phyloP scores from a whole-genome alignment of 2,888 invertebrate species.

The Ormyrus labotus region DNA sequence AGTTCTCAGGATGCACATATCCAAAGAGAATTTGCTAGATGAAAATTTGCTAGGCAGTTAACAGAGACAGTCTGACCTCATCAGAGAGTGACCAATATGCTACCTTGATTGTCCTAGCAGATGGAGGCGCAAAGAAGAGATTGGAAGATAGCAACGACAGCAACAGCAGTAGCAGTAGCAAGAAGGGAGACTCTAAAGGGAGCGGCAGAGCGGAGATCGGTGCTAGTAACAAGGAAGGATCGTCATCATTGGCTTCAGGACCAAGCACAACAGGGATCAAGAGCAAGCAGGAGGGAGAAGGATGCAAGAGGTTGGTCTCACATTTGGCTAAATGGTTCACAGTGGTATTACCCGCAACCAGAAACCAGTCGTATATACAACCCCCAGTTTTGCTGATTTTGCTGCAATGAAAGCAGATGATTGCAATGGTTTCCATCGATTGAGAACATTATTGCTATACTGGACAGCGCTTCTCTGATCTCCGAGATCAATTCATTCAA shows the following conservation, averaged over 20 bases:
- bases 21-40: conserved; percentile 38
- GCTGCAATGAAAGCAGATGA: conserved; percentile 62
- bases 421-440: conserved; percentile 64
- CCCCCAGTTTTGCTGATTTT: conserved; percentile 32
- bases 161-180: conserved; percentile 66
- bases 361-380: conserved; percentile 28
- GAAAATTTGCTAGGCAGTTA: conserved; percentile 43
- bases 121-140: conserved; percentile 75
- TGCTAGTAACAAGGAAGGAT: conserved; percentile 68
- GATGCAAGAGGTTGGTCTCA: conserved; percentile 79
- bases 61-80: conserved; percentile 38
- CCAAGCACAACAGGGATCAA: conserved; percentile 76
- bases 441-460: conserved; percentile 44
- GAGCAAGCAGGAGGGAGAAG: conserved; percentile 78
- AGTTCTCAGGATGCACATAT: conserved; percentile 25
- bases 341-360: conserved; percentile 53
- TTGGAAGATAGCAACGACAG: conserved; percentile 70
- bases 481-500: conserved; percentile 64
- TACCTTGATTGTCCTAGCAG: conserved; percentile 74
- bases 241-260: conserved; percentile 63
- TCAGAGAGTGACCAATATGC: conserved; percentile 70
- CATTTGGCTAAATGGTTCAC: conserved; percentile 69
- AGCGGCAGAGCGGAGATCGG: conserved; percentile 72
- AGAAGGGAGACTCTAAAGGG: conserved; percentile 74
- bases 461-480: conserved; percentile 51